phyloP scores from a whole-genome alignment of 2,797 vertebrate species.

The Hydrolagus colliei region DNA sequence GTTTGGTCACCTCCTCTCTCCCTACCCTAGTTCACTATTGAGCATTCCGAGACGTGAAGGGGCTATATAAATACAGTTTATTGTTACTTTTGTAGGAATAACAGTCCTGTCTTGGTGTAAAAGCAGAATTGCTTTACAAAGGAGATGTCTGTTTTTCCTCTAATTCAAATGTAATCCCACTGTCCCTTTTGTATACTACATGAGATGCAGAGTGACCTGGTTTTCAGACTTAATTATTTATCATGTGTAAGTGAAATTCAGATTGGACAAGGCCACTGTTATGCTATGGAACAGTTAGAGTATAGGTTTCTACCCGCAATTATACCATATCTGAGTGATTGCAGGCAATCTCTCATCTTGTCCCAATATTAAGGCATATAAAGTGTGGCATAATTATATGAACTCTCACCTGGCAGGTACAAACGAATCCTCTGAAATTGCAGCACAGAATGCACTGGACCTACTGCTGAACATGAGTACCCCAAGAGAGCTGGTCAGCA shows the following conservation, averaged over 20 bases:
- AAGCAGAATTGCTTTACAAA: neutral
- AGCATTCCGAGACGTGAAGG: too few species aligned
- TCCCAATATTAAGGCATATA: neutral
- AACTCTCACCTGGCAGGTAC: conserved; percentile 44
- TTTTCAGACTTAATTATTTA: too few species aligned
- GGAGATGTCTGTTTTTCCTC: neutral
- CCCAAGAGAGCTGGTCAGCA: conserved; percentile 69
- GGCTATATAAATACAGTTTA: too few species aligned
- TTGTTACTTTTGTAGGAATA: too few species aligned
- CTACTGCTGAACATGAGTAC: conserved; percentile 89
- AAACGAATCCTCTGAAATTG: conserved; percentile 66
- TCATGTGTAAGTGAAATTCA: too few species aligned
- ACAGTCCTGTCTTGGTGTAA: too few species aligned
- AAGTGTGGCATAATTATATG: neutral
- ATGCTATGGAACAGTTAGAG: too few species aligned
- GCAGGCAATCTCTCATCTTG: neutral
- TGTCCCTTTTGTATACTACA: neutral
- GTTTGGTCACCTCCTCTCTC: too few species aligned
- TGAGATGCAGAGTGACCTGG: too few species aligned
- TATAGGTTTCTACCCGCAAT: neutral
- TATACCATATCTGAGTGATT: neutral
- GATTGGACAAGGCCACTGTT: too few species aligned
- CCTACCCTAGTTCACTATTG: too few species aligned
- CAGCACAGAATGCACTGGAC: conserved; percentile 85
- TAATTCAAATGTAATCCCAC: neutral